Conservation (phyloP, 2,888 invertebrate genomes). For the Cantharis rustica region DNA sequence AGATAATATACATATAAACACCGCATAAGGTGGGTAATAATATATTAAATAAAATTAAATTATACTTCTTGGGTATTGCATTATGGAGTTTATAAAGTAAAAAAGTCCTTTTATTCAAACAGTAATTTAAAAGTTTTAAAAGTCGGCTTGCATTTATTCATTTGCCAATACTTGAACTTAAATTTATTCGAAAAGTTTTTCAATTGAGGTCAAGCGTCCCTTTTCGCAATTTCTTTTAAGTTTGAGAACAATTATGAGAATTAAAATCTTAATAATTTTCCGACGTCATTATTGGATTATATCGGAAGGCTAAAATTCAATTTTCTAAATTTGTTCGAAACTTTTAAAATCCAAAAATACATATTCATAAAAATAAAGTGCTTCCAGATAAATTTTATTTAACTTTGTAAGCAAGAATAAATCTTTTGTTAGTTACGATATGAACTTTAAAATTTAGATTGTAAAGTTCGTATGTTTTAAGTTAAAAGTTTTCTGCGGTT, state of each 20-base stretch:
- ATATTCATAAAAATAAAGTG: constrained; percentile 48
- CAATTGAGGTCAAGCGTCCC: constrained; percentile 9
- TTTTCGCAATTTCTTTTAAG: constrained; percentile 10
- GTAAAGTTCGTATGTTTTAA: constrained; percentile 42
- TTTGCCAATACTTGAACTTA: constrained; percentile 25
- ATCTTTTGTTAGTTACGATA: constrained; percentile 51
- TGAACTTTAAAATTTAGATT: constrained; percentile 49
- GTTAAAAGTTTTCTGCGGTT: constrained; percentile 33
- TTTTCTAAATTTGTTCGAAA: constrained; percentile 15
- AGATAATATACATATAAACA: constrained; percentile 24
- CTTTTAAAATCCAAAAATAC: constrained; percentile 36
- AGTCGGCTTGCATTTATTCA: constrained; percentile 25
- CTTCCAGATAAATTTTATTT: constrained; percentile 44
- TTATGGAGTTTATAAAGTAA: constrained; percentile 16
- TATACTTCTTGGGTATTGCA: background rate
- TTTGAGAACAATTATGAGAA: constrained; percentile 26
- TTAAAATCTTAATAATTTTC: constrained; percentile 26
- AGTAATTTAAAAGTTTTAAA: constrained; percentile 28
- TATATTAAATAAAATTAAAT: background rate
- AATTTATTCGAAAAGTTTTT: constrained; percentile 30
- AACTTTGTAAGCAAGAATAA: constrained; percentile 51
- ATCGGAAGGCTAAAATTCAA: constrained; percentile 18
- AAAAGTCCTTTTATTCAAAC: constrained; percentile 18
- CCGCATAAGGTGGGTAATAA: background rate
- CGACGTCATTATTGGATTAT: constrained; percentile 22